These are phyloP conservation scores for Enoplosus armatus DNA, from an alignment of 2,797 vertebrate species.

Conservation along the genomic window DNA sequence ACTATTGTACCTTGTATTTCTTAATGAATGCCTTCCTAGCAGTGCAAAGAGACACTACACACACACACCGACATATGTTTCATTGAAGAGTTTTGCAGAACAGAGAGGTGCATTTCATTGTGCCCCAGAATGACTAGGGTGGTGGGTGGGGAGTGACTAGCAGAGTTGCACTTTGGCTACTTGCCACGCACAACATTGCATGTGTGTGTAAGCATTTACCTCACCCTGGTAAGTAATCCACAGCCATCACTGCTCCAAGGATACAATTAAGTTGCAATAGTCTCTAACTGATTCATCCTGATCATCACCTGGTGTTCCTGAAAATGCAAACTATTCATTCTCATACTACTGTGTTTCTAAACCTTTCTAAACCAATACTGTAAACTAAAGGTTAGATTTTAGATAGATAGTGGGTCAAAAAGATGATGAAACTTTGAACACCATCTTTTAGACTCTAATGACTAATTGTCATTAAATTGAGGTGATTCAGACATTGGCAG, in stretches of 20 bases:
- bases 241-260: not conserved
- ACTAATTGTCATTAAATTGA: conserved; percentile 34
- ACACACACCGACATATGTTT: not conserved
- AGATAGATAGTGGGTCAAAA: not conserved
- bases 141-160: too few relatives aligned
- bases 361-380: not conserved
- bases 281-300: not conserved
- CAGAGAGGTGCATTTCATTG: not conserved
- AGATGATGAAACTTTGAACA: not conserved
- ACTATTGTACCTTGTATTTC: not conserved
- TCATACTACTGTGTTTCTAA: not conserved
- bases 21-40: not conserved
- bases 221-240: conserved; percentile 32
- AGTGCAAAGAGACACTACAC: not conserved
- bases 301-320: not conserved
- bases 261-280: not conserved
- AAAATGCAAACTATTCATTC: not conserved
- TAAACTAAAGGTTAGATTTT: not conserved
- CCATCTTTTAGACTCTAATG: conserved; percentile 8
- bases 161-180: not conserved
- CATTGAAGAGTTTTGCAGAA: not conserved
- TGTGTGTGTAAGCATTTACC: not conserved
- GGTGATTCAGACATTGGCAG: conserved; percentile 53
- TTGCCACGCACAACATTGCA: not conserved
- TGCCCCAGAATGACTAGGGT: not conserved